A percentile compares a stretch with the other conserved stretches of the same genome.
phyloP scores from a whole-genome alignment of 2,113 vertebrate species.

The Gallinago paraguaiae region DNA sequence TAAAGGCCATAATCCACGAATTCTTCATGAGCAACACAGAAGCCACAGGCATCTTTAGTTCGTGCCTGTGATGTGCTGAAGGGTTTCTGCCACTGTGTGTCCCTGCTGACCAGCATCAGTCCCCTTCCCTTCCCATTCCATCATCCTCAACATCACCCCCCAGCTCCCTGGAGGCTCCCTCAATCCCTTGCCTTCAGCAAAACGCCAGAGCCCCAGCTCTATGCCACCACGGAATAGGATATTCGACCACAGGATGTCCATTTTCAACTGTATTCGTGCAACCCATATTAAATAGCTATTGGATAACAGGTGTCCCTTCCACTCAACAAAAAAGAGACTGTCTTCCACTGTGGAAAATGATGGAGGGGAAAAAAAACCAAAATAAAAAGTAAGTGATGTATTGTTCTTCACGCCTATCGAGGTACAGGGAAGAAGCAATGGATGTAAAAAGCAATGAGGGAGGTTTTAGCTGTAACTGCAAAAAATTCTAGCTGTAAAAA shows the following conservation, averaged over 20 bases:
- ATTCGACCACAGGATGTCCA: rapidly evolving
- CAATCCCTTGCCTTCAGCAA: background rate
- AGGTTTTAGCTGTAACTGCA: background rate
- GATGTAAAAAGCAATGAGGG: background rate
- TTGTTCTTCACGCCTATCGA: background rate
- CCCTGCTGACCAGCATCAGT: background rate
- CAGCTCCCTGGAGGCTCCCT: rapidly evolving
- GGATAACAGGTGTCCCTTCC: background rate
- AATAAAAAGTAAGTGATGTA: background rate
- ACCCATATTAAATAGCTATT: background rate
- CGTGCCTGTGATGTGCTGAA: background rate
- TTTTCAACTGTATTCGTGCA: background rate
- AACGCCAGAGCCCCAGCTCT: background rate
- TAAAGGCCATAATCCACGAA: background rate
- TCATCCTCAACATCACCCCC: background rate
- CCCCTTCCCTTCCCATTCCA: too few species aligned
- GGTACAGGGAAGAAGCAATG: background rate
- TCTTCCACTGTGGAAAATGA: background rate
- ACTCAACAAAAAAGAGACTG: background rate
- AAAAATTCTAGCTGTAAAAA: background rate
- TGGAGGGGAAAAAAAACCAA: background rate
- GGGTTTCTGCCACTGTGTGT: background rate
- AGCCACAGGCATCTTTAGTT: background rate
- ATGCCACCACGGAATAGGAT: background rate
- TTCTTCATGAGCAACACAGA: background rate